Conservation (phyloP, 2,797 vertebrate species). For the Acanthornis magna region DNA sequence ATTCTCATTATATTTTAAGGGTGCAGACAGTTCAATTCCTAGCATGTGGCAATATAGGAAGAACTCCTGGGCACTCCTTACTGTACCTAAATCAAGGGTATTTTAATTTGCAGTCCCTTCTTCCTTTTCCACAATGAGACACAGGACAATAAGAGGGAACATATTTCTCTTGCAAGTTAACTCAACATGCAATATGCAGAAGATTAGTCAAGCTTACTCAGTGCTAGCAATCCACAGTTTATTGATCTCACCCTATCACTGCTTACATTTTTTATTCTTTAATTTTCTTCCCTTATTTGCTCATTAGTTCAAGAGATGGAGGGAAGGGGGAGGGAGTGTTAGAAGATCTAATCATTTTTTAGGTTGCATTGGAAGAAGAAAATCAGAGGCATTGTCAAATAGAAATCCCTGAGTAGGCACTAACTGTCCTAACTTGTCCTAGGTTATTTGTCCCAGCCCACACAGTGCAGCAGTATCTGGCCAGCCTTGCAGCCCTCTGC, state of each 20-base stretch:
- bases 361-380: slow-evolving; percentile 9
- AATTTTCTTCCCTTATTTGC: slow-evolving; percentile 78
- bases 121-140: slow-evolving; percentile 60
- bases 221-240: slow-evolving; percentile 72
- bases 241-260: slow-evolving; percentile 74
- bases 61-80: slow-evolving; percentile 61
- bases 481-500: background rate
- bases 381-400: background rate
- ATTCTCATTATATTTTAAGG: slow-evolving; percentile 46
- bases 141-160: slow-evolving; percentile 51
- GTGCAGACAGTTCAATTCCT: slow-evolving; percentile 13
- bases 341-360: slow-evolving; percentile 41
- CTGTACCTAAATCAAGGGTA: slow-evolving; percentile 72
- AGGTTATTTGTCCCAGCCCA: background rate
- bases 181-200: slow-evolving; percentile 71
- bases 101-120: slow-evolving; percentile 74
- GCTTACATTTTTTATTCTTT: slow-evolving; percentile 79
- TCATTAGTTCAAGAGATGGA: slow-evolving; percentile 69
- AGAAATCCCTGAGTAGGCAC: background rate
- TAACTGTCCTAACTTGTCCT: background rate
- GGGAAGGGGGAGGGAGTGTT: background rate
- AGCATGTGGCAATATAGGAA: slow-evolving; percentile 27
- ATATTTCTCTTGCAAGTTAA: slow-evolving; percentile 77
- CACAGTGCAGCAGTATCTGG: background rate
- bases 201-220: slow-evolving; percentile 72